Base-by-base conservation (phyloP, 2,888 invertebrate species). In the Hyposoter dolosus region DNA sequence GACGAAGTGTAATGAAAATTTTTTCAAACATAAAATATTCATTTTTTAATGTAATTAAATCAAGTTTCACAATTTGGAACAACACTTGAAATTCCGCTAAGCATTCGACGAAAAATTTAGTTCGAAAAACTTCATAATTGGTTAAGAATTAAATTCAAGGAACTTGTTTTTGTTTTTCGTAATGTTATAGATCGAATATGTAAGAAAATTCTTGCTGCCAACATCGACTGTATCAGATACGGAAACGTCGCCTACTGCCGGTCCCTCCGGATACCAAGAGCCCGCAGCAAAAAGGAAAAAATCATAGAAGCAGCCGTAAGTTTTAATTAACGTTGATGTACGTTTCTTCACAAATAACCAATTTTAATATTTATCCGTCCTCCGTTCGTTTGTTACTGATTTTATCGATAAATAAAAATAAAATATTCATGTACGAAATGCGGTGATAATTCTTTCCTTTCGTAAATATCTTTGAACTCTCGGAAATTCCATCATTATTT, bases 151-250 rank as follows among this genome's bases (percentile, higher is more conserved):
- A 0, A 35, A 35, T 35, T 1, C 35, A 35, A 35, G 4, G 35
- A 35, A 35, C 35, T 63, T 6, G 1, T 60, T 40, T 53, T 15
- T 77, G 19, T 50, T 69, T 50, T 75, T 60, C 6, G 5, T 45
- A 6, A 9, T 43, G 23, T 32, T 3, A 40, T 45, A 98, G 98
- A 97, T 98, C 89, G 93, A 96, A 15, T 97, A 97, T 94, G 97
- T 99, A 90, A 98, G 98, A 95, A 98, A 98, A 94, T 97, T 97
- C 0, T 94, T 99, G 56, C 98, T 98, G 96, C 97, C 35, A 98
- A 98, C 92, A 93, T 95, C 17, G 95, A 95, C 81, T 89, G 98
- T 98, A 92, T 96, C 97, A n/a, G 97, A 98, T 93, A 96, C 28
- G 96, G 96, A 86, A 95, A 96, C 69, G 96, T 97, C 90, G 95